Evolutionary conservation across 2,113 vertebrate species (phyloP), one percentile per base, ranked within the genome.

Genomic region (Dendropsophus ebraccatus): DNA sequence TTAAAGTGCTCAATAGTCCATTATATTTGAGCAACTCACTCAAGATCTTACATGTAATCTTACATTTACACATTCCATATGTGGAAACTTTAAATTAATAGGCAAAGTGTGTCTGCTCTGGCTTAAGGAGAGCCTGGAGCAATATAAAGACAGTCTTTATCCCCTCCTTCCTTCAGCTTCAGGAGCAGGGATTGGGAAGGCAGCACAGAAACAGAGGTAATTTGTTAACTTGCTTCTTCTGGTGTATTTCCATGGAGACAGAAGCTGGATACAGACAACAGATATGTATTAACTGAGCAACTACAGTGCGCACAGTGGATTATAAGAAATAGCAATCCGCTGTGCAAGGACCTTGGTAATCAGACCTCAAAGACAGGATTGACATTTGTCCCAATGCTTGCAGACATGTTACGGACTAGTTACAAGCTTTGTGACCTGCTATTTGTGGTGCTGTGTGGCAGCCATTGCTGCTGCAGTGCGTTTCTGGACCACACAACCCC

Each of bases 101-200:
- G 91, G 89, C 88, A 88, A 90, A 92, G 85, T 93, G 91, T 94
- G 91, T 91, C 91, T 87, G 73, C 85, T 87, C 90, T 94, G 93
- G 93, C 91, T 91, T 88, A 73, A 89, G 81, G 89, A 4, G 0
- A 90, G 88, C 83, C 88, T 45, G 81, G 25, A 67, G 89, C 76
- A 10, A 84, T 92, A 94, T 92, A 94, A 93, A 95, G 92, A 84
- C 88, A 0, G 2, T 87, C 94, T 93, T 94, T 95, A 91, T 95
- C 93, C 89, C 75, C 73, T 58, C 32, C 89, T 69, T 50, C 67
- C 25, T 4, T 56, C 1, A 0, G 84, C 37, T 14, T 74, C 11
- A 0, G 2, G 90, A 90, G 89, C 90, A 0, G 69, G 88, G 78
- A 65, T 88, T 89, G 89, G 91, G 88, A 94, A 91, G 91, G 92